phyloP scores from a whole-genome alignment of 92 coral and sea anemone species.

The Zoanthus solanderi region DNA sequence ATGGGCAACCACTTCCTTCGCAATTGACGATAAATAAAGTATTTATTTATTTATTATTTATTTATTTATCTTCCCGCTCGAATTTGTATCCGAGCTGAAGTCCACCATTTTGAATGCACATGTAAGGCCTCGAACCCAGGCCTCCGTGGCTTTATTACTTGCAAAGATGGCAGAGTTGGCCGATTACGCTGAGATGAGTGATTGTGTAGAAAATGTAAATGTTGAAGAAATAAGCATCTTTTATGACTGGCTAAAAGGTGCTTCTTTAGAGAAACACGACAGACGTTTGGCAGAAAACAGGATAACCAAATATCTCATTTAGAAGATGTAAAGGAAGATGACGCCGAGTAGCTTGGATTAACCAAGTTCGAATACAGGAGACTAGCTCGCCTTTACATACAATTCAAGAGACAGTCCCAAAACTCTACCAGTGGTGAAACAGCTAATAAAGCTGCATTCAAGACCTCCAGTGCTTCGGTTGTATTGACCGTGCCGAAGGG shows the following conservation, averaged over 20 bases:
- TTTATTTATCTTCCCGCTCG: not conserved
- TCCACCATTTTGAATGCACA: not conserved
- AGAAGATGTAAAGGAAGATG: constrained; percentile 55
- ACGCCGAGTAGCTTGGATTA: constrained; percentile 42
- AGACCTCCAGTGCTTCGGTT: too few species aligned
- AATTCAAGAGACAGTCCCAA: not conserved
- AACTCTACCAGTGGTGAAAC: too few species aligned
- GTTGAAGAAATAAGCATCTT: too few species aligned
- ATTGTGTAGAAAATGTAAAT: too few species aligned
- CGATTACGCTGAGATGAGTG: too few species aligned
- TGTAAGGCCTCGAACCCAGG: not conserved
- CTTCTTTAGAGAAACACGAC: constrained; percentile 24
- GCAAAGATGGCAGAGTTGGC: not conserved
- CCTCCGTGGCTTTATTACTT: not conserved
- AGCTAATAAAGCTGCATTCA: too few species aligned
- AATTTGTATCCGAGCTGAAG: not conserved
- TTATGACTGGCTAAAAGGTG: not conserved
- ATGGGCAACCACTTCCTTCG: too few species aligned
- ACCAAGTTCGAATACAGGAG: constrained; percentile 47
- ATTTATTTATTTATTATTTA: too few species aligned
- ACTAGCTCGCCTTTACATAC: not conserved
- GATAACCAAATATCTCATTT: constrained; percentile 47
- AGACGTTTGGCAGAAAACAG: constrained; percentile 40
- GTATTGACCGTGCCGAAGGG: too few species aligned
- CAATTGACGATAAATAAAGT: too few species aligned